Evolutionary conservation across 2,797 vertebrate species (phyloP), one percentile per base, ranked within the genome.

Genomic region (Telmatherina bonti): DNA sequence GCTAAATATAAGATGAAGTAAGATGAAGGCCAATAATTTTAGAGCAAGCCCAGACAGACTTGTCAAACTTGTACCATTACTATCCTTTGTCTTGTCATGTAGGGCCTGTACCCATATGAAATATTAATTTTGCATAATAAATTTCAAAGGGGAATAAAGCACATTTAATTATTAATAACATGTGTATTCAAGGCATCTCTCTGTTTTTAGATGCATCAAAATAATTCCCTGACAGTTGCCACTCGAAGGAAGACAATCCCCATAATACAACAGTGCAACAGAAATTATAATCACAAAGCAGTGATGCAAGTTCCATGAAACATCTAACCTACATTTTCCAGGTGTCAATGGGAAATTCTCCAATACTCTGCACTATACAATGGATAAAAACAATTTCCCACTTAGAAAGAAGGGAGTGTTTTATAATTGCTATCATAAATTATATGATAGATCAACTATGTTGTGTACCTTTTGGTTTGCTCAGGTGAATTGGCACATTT

Each of bases 41-140:
- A 87, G 89, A 87, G 90, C 84, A 88, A 88, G 83, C 87, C 89
- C 78, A 90, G 89, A 89, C 84, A 93, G 92, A 92, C 92, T 93
- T 91, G 92, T 94, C 92, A 93, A 93, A 93, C 90, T 90, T 82
- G 78, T 85, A 84, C 90, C 86, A 92, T 90, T 92, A 91, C 90
- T 92, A 93, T 93, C 90, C 92, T 94, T 94, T 94, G 92, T 94
- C 93, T 95, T 93, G 93, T 94, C 92, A 91, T 94, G 92, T 93
- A 91, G 91, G 91, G 91, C 90, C 92, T 93, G 92, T 93, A 92
- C 89, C 82, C 88, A 22, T 85, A 94, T 94, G 89, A 94, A 94
- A 94, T 94, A 95, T 95, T 94, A 90, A 95, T 94, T 86, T 67
- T 93, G 93, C 92, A 94, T 95, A 93, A 94, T 93, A 93, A 94